A percentile compares a stretch with the other conserved stretches of the same genome.
Evolutionary conservation across 2,113 vertebrate species (phyloP).

Genomic region (Candoia aspera): DNA sequence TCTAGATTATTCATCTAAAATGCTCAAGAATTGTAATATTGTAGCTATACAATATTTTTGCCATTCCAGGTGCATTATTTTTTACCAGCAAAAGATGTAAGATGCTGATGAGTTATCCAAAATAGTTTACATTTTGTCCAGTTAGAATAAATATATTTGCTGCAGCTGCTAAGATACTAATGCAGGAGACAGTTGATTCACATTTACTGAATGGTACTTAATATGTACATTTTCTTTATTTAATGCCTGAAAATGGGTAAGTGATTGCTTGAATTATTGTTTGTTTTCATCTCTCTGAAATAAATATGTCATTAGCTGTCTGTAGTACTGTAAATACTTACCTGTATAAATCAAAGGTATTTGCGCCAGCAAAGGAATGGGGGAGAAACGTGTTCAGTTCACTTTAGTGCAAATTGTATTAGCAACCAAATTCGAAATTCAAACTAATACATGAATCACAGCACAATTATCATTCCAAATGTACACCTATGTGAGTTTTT

Average conservation of each 20-base stretch:
- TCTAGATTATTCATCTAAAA: not conserved
- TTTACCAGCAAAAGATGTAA: not conserved
- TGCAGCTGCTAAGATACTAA: not conserved
- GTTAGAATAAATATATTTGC: not conserved
- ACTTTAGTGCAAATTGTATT: not conserved
- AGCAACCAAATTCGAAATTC: not conserved
- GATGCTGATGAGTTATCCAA: not conserved
- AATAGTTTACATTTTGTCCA: not conserved
- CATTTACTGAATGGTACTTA: not conserved
- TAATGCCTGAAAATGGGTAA: not conserved
- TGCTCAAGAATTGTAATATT: not conserved
- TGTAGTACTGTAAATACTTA: not conserved
- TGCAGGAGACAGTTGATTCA: not conserved
- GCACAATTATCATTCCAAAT: not conserved
- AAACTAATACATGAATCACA: not conserved
- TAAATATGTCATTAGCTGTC: not conserved
- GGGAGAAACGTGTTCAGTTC: not conserved
- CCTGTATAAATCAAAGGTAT: not conserved
- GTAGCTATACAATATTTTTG: not conserved
- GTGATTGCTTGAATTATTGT: not conserved
- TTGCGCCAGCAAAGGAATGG: not conserved
- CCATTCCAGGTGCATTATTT: not conserved
- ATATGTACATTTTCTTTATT: not conserved
- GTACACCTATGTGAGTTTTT: not conserved
- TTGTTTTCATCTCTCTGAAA: not conserved